Conservation (phyloP, 2,113 vertebrate species). For the Cervus canadensis region DNA sequence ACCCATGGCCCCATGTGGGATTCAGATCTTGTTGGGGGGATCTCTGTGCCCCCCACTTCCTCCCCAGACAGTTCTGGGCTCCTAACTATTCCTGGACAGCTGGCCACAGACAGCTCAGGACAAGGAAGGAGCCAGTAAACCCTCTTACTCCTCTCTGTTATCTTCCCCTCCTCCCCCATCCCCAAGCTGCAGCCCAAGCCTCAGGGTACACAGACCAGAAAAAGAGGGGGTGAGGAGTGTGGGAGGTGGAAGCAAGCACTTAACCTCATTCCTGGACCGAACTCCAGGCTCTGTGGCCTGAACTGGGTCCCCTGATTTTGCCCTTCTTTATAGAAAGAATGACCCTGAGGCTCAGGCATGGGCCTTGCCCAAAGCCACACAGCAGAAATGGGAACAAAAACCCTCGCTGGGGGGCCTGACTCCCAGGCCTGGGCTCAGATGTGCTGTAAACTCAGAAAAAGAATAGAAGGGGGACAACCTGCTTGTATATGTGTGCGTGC, state of each 20-base stretch:
- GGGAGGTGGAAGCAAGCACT: background rate
- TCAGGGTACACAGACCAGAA: background rate
- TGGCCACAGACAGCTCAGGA: no score
- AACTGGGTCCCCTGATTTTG: background rate
- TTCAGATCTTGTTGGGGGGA: background rate
- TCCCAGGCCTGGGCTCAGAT: no score
- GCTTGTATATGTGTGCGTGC: background rate
- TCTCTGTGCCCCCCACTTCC: accelerated
- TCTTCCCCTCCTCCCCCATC: no score
- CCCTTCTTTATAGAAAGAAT: background rate
- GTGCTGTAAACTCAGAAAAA: background rate
- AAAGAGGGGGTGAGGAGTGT: background rate
- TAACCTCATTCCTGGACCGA: background rate
- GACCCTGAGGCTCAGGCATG: background rate
- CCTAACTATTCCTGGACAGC: background rate
- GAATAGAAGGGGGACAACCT: background rate
- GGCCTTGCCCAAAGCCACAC: background rate
- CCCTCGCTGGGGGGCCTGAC: background rate
- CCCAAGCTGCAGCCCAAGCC: background rate
- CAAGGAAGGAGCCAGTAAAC: background rate
- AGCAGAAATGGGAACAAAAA: background rate
- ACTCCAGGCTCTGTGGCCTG: background rate
- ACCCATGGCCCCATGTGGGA: background rate
- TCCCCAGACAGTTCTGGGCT: background rate
- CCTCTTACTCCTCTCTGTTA: background rate